Conservation (phyloP, 2,888 invertebrate genomes). For the Meganola albula region DNA sequence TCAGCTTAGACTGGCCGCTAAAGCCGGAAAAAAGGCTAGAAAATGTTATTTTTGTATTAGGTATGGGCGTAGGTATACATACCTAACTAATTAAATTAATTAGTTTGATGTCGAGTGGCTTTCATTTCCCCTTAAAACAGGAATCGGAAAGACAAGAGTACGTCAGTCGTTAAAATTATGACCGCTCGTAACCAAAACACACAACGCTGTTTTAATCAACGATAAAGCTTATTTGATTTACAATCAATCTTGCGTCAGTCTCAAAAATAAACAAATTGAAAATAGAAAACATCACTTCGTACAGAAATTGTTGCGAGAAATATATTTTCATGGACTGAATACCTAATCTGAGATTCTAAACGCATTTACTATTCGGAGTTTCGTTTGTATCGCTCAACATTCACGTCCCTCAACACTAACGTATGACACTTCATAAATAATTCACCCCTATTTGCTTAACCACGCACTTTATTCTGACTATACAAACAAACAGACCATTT, state of each 20-base stretch:
- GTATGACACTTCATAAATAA: conserved; percentile 20
- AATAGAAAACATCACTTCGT: conserved; percentile 14
- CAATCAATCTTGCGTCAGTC: conserved; percentile 9
- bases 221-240: conserved; percentile 8
- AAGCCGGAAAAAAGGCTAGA: no score
- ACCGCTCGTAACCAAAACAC: conserved; percentile 11
- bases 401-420: no score
- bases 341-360: not conserved
- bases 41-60: no score
- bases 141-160: not conserved
- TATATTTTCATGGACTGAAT: conserved; percentile 1
- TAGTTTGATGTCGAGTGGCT: no score
- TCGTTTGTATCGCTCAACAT: conserved; percentile 5
- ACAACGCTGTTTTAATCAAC: conserved; percentile 3
- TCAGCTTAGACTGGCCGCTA: no score
- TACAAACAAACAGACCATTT: conserved; percentile 19
- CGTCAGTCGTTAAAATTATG: conserved; percentile 7
- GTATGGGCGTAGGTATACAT: no score
- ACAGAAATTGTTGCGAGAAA: not conserved
- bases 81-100: no score
- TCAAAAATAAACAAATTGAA: conserved; percentile 15
- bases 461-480: conserved; percentile 16
- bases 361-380: not conserved
- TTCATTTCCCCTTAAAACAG: not conserved
- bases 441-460: conserved; percentile 15